phyloP scores from a whole-genome alignment of 2,113 vertebrate genomes.

The Poeciliopsis turrubarensis region DNA sequence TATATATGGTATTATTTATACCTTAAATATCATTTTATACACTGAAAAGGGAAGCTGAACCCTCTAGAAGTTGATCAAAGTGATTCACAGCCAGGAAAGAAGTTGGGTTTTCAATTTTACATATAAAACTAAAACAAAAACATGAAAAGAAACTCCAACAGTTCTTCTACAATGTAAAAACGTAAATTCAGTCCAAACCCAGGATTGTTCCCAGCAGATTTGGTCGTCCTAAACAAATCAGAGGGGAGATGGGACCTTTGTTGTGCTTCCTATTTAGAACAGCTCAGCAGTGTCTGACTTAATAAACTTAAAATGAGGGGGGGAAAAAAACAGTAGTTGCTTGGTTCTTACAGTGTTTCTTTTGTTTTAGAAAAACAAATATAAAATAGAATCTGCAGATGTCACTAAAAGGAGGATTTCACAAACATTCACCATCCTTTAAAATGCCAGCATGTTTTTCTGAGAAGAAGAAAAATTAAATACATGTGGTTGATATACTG shows the following conservation, averaged over 20 bases:
- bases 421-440: conserved; percentile 53
- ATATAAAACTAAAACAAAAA: not conserved
- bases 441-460: conserved; percentile 22
- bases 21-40: not conserved
- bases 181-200: no score
- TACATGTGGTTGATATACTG: conserved; percentile 29
- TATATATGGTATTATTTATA: no score
- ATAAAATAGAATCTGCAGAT: conserved; percentile 38
- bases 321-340: conserved; percentile 1
- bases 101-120: no score
- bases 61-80: not conserved
- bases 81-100: not conserved
- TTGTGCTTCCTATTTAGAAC: not conserved
- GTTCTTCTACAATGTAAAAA: no score
- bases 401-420: conserved; percentile 33
- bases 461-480: conserved; percentile 26
- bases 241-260: not conserved
- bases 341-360: conserved; percentile 3
- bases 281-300: conserved; percentile 33
- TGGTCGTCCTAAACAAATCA: conserved; percentile 9
- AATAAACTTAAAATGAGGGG: conserved; percentile 6
- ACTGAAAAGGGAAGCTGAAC: not conserved
- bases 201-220: conserved; percentile 38
- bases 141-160: not conserved
- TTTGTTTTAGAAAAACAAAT: conserved; percentile 31